A percentile compares a stretch with the other conserved stretches of the same genome.
These are phyloP conservation scores for Florisuga fusca DNA, from an alignment of 2,797 vertebrate genomes.

Conservation along the genomic window DNA sequence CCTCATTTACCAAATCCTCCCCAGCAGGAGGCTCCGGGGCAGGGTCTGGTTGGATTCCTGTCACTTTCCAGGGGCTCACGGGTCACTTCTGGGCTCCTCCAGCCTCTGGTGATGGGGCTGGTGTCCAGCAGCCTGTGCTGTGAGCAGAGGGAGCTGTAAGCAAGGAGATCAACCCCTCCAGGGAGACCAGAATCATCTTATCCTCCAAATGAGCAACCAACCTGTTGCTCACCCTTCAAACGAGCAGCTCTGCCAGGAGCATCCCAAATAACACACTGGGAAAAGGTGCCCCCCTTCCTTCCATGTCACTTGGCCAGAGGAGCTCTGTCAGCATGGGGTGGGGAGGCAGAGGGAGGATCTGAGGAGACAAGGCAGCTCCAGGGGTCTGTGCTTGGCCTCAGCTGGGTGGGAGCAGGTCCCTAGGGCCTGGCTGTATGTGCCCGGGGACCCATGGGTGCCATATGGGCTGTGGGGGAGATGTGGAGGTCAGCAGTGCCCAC, in stretches of 20 bases:
- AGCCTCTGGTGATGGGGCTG: rapidly evolving
- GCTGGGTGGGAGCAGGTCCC: background rate
- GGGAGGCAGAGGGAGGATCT: background rate
- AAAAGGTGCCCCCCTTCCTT: background rate
- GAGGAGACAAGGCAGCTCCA: background rate
- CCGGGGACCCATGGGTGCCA: rapidly evolving
- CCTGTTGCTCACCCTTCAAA: background rate
- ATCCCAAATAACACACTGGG: background rate
- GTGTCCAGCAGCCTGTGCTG: background rate
- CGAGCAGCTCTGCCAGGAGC: too few relatives aligned
- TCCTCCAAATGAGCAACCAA: too few relatives aligned
- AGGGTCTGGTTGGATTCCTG: background rate
- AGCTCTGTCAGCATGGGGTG: background rate
- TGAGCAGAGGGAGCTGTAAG: background rate
- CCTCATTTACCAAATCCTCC: slow-evolving; percentile 11
- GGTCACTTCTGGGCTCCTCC: background rate
- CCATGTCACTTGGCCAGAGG: background rate
- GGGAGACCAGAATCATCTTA: background rate
- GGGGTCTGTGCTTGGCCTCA: background rate
- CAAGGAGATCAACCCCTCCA: rapidly evolving
- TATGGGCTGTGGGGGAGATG: too few relatives aligned
- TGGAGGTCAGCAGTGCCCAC: background rate
- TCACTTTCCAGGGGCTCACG: background rate
- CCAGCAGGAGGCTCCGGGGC: background rate
- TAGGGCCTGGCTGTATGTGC: rapidly evolving